Conservation (phyloP, 1,140 invertebrate genomes). For the Trichoplusia ni region DNA sequence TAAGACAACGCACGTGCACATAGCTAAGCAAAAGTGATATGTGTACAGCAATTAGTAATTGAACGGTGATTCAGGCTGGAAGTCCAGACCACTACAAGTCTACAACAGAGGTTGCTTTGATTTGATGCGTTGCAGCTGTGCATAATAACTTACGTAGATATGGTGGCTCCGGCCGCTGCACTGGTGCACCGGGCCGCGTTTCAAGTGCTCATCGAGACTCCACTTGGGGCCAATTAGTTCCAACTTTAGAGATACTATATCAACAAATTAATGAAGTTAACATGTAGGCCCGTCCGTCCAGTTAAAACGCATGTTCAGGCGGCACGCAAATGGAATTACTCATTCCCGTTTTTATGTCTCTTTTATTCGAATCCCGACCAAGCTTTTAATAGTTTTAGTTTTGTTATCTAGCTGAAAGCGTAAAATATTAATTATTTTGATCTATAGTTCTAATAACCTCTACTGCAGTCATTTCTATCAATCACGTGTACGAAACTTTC, state of each 20-base stretch:
- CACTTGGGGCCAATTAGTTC: conserved; percentile 64
- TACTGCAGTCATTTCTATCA: background rate
- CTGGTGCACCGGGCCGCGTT: conserved; percentile 20
- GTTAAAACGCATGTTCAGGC: background rate
- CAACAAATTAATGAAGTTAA: background rate
- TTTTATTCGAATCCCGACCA: no score
- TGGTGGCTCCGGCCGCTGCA: conserved; percentile 16
- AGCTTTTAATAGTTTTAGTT: background rate
- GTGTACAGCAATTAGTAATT: conserved; percentile 12
- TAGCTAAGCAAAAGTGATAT: background rate
- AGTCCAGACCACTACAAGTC: conserved; percentile 7
- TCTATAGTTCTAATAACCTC: no score
- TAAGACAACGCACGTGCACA: background rate
- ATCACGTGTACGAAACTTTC: background rate
- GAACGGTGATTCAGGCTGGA: background rate
- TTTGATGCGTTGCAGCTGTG: conserved; percentile 60
- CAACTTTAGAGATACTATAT: conserved; percentile 38
- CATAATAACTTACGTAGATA: conserved; percentile 28
- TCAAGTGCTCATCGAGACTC: conserved; percentile 59
- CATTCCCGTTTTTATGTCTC: no score
- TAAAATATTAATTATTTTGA: no score
- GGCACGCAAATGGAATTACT: background rate
- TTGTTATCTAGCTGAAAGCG: no score
- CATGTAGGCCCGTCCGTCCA: conserved; percentile 7
- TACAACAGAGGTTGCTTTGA: conserved; percentile 53